Evolutionary conservation across 2,888 invertebrate species (phyloP).

Genomic region (Oligia strigilis): DNA sequence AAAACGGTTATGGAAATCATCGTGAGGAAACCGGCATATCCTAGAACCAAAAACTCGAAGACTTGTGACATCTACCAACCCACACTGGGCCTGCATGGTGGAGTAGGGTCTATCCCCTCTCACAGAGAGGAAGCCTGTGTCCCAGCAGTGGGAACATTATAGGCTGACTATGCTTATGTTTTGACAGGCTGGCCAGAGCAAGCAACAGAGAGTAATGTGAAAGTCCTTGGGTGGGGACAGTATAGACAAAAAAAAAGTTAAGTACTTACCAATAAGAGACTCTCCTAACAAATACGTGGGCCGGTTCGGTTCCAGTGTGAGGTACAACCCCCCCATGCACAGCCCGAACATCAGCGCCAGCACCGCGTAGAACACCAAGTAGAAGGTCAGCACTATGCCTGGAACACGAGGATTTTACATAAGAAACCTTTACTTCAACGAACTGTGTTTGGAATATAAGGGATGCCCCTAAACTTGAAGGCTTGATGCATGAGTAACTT

Average conservation of each 20-base stretch:
- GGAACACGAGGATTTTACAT: constrained; percentile 74
- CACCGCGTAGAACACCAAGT: constrained; percentile 95
- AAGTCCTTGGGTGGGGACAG: not conserved
- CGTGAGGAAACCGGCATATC: too few species aligned
- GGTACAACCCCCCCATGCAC: constrained; percentile 95
- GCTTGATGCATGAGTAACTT: not conserved
- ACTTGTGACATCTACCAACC: too few species aligned
- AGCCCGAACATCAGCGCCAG: constrained; percentile 96
- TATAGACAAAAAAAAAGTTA: not conserved
- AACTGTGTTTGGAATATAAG: not conserved
- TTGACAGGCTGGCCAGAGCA: not conserved
- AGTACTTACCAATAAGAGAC: constrained; percentile 93
- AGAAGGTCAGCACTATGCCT: constrained; percentile 96
- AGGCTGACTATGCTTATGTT: not conserved
- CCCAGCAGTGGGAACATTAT: not conserved
- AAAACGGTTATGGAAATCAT: too few species aligned
- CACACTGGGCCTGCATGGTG: not conserved
- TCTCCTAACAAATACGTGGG: constrained; percentile 94
- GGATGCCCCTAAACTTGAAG: not conserved
- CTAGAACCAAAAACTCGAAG: too few species aligned
- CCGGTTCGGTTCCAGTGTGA: constrained; percentile 92
- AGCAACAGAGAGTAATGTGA: not conserved
- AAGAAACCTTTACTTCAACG: not conserved
- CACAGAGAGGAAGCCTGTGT: not conserved
- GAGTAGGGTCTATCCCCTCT: not conserved